phyloP scores from a whole-genome alignment of 2,888 invertebrate genomes.

The Aelia acuminata region DNA sequence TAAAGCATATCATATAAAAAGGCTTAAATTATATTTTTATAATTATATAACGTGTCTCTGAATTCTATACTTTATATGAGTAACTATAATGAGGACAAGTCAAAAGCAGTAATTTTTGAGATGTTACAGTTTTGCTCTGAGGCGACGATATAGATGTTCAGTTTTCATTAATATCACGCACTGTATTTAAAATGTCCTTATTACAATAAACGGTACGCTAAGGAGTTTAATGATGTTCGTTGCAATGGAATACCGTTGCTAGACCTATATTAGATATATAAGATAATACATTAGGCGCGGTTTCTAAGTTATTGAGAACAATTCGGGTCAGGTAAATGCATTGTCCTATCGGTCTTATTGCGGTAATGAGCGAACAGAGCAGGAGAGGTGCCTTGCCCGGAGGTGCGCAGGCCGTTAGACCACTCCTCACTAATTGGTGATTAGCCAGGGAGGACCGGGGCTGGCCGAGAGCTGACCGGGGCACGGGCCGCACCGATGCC shows the following conservation, averaged over 20 bases:
- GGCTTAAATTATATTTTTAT: no score
- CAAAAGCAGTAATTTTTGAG: no score
- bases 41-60: no score
- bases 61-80: no score
- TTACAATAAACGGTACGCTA: not conserved
- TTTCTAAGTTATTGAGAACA: constrained; percentile 1
- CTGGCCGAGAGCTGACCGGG: not conserved
- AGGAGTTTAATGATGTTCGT: not conserved
- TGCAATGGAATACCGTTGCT: not conserved
- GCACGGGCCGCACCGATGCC: not conserved
- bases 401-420: not conserved
- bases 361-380: not conserved
- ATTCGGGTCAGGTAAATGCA: not conserved
- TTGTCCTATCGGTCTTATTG: not conserved
- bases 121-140: no score
- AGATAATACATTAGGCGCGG: not conserved
- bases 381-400: not conserved
- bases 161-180: not conserved
- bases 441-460: not conserved
- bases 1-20: no score
- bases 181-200: not conserved
- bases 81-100: no score
- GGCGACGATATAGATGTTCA: no score
- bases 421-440: not conserved
- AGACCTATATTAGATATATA: not conserved